Conservation (phyloP, 2,113 vertebrate species). For the Vidua macroura region DNA sequence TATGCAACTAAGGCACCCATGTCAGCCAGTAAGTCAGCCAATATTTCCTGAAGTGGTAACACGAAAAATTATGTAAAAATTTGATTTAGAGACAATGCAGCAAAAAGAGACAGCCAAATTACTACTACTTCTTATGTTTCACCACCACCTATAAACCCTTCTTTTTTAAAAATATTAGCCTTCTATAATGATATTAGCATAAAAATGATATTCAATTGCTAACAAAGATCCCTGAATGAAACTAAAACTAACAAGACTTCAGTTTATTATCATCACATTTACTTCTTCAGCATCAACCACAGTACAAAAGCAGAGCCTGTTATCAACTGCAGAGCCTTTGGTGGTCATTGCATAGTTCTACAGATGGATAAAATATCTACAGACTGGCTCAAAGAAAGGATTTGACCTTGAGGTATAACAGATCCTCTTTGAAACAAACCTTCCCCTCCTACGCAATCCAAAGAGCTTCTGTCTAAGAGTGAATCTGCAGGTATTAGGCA, state of each 20-base stretch:
- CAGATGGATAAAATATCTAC: background rate
- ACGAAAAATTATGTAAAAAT: background rate
- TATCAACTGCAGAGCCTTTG: background rate
- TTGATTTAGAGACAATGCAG: background rate
- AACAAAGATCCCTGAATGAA: background rate
- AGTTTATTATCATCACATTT: background rate
- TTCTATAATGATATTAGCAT: background rate
- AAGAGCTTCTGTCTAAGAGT: background rate
- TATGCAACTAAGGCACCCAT: background rate
- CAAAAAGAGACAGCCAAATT: background rate
- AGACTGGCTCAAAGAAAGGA: constrained; percentile 22
- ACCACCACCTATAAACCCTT: background rate
- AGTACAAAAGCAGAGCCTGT: background rate
- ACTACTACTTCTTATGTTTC: background rate
- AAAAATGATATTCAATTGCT: background rate
- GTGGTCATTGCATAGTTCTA: background rate
- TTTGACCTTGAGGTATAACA: constrained; percentile 26
- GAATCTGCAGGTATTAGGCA: constrained; percentile 11
- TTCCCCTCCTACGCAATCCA: constrained; percentile 28
- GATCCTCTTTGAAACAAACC: constrained; percentile 35
- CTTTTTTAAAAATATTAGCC: background rate
- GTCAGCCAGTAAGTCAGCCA: background rate
- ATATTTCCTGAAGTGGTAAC: background rate
- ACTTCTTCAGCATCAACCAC: background rate
- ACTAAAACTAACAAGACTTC: background rate